phyloP scores from a whole-genome alignment of 2,113 vertebrate genomes.

The Melanostigma gelatinosum region DNA sequence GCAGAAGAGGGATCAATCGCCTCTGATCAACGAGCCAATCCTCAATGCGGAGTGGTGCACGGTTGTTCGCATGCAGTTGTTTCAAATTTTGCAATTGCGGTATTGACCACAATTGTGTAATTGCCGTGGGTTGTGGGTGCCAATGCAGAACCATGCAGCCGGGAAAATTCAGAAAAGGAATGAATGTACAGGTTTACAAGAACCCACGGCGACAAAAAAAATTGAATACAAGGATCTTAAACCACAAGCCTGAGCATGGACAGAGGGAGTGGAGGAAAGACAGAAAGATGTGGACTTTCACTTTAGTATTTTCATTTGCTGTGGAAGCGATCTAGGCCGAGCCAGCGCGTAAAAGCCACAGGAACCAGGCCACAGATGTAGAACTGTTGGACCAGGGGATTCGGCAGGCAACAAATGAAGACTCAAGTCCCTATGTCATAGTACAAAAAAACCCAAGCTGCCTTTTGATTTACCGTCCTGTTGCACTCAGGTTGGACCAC shows the following conservation, averaged over 20 bases:
- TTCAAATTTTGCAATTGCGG: background rate
- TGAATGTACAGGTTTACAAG: background rate
- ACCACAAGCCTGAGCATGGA: slow-evolving; percentile 2
- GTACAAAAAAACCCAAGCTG: slow-evolving; percentile 53
- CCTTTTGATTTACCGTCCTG: slow-evolving; percentile 81
- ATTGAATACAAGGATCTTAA: background rate
- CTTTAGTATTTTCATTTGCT: slow-evolving; percentile 58
- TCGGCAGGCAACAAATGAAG: slow-evolving; percentile 71
- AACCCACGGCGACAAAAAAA: background rate
- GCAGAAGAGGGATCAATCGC: background rate
- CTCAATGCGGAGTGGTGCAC: background rate
- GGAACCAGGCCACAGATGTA: slow-evolving; percentile 66
- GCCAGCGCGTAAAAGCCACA: slow-evolving; percentile 66
- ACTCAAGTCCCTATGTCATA: slow-evolving; percentile 63
- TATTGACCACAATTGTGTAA: background rate
- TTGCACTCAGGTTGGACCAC: slow-evolving; percentile 71
- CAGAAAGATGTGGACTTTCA: slow-evolving; percentile 54
- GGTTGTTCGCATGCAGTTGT: background rate
- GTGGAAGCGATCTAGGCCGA: slow-evolving; percentile 55
- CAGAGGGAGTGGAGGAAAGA: slow-evolving; percentile 14
- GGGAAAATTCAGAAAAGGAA: slow-evolving; percentile 5
- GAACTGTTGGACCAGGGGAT: slow-evolving; percentile 49
- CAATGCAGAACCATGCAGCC: background rate
- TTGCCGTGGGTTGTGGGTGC: background rate
- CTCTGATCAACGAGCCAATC: slow-evolving; percentile 1